Base-by-base conservation (phyloP, 2,797 vertebrate genomes). In the Xyrichtys novacula region DNA sequence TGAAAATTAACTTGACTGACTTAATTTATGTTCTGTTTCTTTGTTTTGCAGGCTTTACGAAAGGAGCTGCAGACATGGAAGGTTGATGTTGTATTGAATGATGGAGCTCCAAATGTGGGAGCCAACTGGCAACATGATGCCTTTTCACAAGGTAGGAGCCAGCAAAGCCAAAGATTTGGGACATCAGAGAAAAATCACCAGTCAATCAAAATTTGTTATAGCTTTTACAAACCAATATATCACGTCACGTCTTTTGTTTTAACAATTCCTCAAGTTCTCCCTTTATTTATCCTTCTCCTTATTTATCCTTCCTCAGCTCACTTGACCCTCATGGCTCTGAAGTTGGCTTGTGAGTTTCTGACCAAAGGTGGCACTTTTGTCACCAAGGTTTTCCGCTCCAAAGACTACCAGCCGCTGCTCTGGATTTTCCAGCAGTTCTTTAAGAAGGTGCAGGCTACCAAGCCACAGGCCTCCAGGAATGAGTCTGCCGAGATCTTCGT, bases 371-470 rank as follows among this genome's bases (percentile, higher is more conserved):
- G 98, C 52, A 96, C 95, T 43, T 99, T 99, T 43, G 94, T 99
- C 88, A 99, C 96, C 4, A 99, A 99, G 83, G 95, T 99, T 9
- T 99, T 99, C 80, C 97, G 98, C 50, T 99, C 98, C 38, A 95
- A 96, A 64, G 98, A 99, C 84, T 99, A 99, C 81, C 97, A 98
- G 79, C 95, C 98, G 0, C 93, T 99, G 1, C 89, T 99, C 5
- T 99, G 98, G 98, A 98, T 99, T 85, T 98, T 99, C 86, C 96
- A 98, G 90, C 97, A 99, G 90, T 95, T 99, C 73, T 99, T 99
- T 84, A 95, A 82, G 72, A 98, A 96, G 62, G 97, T 99, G 11
- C 96, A 97, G 84, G 95, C 97, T 78, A 99, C 98, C 63, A 99
- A 99, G 26, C 98, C 98, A 0, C 98, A 99, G 75, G 98, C 98